Base-by-base conservation (phyloP, 2,888 invertebrate species). In the Odiellus spinosus region DNA sequence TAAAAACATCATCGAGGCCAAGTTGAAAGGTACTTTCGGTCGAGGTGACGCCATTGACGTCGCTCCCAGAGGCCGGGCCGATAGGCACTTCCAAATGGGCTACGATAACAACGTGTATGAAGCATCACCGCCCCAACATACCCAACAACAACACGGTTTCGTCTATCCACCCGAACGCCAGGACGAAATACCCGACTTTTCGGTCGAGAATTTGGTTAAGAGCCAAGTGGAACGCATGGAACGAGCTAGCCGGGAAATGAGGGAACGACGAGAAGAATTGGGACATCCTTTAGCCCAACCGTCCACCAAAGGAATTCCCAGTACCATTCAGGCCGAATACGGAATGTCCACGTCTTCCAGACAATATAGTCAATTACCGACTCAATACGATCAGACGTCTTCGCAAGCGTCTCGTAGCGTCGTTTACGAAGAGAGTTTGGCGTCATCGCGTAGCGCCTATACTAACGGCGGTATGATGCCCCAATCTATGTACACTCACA, bases 1-100 rank as follows among this genome's bases (percentile, higher is more conserved):
- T 46, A 83, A 82, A 60, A 68, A 82, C 59, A 77, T 87, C 73
- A 65, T 90, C 33, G 85, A 88, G 60, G 80, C 86, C 56, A 87
- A 88, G 66, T 64, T 88, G 42, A 51, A 53, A 14, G 57, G 57
- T 15, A 44, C 46, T 19, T 18, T 20, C 12, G 41, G 41, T 19
- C 18, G 12, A n/a, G 51, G 51, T 3, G 52, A 52, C 34, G 47
- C 49, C 35, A 47, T 48, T 44, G 52, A 52, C 18, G 38, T 45
- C 1, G 18, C 48, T 8, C 26, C 45, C 11, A 41, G 21, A 41
- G 33, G 21, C 34, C 14, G 45, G n/a, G 32, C 45, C 8, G 44
- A 35, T 12, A 15, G 44, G 11, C n/a, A 18, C 8, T 26, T 26
- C 8, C 26, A 26, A 26, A 26, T 26, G 26, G 8, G 26, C 8